A percentile compares a stretch with the other conserved stretches of the same genome.
phyloP scores from a whole-genome alignment of 2,797 vertebrate genomes.

The Meda fulgida region DNA sequence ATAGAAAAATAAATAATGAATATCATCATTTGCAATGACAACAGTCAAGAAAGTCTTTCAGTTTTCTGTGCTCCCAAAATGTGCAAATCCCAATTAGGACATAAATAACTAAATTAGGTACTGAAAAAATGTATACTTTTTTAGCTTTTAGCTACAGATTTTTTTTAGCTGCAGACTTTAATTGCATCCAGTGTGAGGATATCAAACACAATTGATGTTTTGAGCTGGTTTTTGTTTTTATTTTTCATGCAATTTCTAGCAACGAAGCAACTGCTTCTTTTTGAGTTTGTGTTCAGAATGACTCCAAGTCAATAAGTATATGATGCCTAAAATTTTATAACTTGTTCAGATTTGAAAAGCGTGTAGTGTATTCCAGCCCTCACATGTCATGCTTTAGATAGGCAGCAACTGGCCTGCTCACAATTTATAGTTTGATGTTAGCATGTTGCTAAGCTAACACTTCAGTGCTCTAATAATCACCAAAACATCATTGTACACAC shows the following conservation, averaged over 20 bases:
- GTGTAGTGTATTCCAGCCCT: neutral
- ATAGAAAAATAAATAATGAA: neutral
- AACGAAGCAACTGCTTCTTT: neutral
- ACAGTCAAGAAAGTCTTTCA: neutral
- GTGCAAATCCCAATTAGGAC: neutral
- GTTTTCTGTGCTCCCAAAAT: neutral
- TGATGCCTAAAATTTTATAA: neutral
- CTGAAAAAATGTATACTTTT: neutral
- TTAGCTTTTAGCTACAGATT: neutral
- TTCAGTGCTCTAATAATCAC: neutral
- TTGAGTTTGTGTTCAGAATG: neutral
- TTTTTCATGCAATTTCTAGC: neutral
- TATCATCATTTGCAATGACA: neutral
- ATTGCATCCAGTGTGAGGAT: neutral
- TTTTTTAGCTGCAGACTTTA: neutral
- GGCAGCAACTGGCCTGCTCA: neutral
- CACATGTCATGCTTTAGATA: neutral
- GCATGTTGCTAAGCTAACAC: constrained; percentile 14
- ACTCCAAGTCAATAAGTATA: neutral
- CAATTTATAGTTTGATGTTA: neutral
- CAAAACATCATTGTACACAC: neutral
- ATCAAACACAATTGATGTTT: neutral
- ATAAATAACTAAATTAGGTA: neutral
- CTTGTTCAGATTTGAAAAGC: neutral
- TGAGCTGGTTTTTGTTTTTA: neutral